Evolutionary conservation across 2,113 vertebrate species (phyloP).

Genomic region (Chiloscyllium plagiosum): DNA sequence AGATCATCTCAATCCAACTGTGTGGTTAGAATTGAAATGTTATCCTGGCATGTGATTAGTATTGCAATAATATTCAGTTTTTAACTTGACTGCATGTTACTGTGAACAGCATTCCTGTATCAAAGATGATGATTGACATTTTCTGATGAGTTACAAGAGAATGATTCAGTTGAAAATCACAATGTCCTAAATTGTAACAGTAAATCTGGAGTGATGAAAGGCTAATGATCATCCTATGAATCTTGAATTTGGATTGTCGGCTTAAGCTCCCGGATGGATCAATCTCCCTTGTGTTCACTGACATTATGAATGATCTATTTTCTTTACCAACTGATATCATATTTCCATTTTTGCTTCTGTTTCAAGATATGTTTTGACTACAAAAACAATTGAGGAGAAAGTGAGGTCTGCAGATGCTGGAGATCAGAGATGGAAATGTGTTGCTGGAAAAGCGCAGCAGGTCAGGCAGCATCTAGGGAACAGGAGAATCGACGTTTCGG

Average conservation of each 20-base stretch:
- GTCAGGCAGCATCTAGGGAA: too few species aligned
- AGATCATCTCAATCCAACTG: neutral
- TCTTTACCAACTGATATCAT: neutral
- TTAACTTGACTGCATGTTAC: too few species aligned
- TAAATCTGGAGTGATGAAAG: neutral
- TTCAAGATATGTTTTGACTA: neutral
- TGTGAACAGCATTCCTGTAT: neutral
- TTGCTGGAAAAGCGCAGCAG: too few species aligned
- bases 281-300: neutral
- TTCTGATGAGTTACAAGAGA: neutral
- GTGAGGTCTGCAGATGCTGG: too few species aligned
- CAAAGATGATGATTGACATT: neutral
- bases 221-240: neutral
- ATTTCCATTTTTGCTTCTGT: neutral
- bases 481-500: too few species aligned
- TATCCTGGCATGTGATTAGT: too few species aligned
- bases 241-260: neutral
- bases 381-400: too few species aligned
- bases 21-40: neutral
- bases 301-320: neutral
- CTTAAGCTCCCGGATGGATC: neutral
- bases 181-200: neutral
- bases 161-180: neutral
- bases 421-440: too few species aligned
- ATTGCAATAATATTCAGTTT: too few species aligned